A percentile compares a stretch with the other conserved stretches of the same genome.
Evolutionary conservation across 2,797 vertebrate genomes (phyloP).

Genomic region (Streptopelia turtur): DNA sequence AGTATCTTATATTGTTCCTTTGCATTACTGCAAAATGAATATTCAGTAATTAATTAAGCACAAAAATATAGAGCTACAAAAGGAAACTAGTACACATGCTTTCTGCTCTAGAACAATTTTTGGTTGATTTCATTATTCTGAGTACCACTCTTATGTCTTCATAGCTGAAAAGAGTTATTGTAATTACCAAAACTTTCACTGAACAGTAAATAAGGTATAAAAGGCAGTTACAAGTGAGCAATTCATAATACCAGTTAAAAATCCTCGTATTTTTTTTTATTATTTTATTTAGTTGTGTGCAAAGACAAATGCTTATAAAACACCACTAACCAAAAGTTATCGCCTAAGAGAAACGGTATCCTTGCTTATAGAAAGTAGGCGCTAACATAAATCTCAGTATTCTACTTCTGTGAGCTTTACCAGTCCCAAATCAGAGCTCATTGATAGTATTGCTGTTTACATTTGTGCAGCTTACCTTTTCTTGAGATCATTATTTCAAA

Average conservation of each 20-base stretch:
- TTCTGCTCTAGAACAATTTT: neutral
- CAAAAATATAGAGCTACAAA: neutral
- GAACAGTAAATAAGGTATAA: neutral
- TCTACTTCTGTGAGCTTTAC: neutral
- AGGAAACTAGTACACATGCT: neutral
- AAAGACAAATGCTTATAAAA: neutral
- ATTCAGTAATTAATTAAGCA: conserved; percentile 32
- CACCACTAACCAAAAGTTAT: neutral
- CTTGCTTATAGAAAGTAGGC: neutral
- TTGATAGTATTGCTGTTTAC: neutral
- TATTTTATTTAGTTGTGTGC: neutral
- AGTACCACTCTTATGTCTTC: neutral
- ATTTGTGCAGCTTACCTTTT: neutral
- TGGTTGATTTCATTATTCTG: neutral
- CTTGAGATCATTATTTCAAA: neutral
- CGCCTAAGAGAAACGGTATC: neutral
- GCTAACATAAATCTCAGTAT: neutral
- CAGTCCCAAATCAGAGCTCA: neutral
- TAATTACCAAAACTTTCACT: neutral
- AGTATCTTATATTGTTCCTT: neutral
- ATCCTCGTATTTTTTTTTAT: neutral
- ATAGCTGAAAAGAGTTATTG: neutral
- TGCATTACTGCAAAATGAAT: neutral
- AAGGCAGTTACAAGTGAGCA: neutral
- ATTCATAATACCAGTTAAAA: neutral